These are phyloP conservation scores for Rhopalosiphum padi DNA, from an alignment of 1,140 invertebrate species.

Conservation along the genomic window DNA sequence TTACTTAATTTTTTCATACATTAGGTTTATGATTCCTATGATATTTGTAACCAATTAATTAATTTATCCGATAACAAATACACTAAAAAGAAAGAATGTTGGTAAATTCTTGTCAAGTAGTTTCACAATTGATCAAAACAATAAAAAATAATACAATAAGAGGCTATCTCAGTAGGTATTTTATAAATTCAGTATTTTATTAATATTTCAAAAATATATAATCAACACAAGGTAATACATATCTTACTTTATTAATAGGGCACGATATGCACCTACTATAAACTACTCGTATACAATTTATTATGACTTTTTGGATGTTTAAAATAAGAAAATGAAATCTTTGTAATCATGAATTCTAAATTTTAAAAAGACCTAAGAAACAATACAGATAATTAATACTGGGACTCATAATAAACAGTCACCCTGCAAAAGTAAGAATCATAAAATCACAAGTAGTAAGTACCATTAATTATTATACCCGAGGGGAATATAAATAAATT, in stretches of 20 bases:
- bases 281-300: not conserved
- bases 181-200: not conserved
- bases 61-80: too few species aligned
- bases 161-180: not conserved
- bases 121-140: too few species aligned
- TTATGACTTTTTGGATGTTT: not conserved
- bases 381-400: not conserved
- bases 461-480: not conserved
- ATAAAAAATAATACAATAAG: too few species aligned
- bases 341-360: not conserved
- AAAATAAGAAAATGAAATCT: not conserved
- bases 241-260: not conserved
- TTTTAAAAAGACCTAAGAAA: not conserved
- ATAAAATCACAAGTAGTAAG: not conserved
- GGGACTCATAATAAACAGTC: not conserved
- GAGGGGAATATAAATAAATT: conserved; percentile 8
- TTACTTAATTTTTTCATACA: too few species aligned
- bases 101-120: too few species aligned
- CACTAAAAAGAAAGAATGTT: too few species aligned
- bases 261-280: not conserved
- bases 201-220: not conserved
- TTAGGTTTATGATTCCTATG: too few species aligned
- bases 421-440: not conserved
- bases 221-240: too few species aligned
- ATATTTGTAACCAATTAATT: too few species aligned